phyloP scores from a whole-genome alignment of 2,797 vertebrate genomes.

The Hydrophis major region DNA sequence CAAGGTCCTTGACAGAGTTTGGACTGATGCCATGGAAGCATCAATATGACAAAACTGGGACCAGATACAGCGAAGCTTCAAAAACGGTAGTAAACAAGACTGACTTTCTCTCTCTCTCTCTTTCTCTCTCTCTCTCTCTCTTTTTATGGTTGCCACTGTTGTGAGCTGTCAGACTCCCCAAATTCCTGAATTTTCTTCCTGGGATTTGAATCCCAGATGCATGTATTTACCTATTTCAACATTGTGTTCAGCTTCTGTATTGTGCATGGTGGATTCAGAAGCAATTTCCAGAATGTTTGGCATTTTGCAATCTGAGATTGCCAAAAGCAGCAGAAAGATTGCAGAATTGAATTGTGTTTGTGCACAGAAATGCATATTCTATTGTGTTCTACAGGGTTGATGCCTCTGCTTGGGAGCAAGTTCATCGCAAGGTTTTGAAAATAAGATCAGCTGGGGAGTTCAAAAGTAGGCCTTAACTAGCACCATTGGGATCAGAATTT shows the following conservation, averaged over 20 bases:
- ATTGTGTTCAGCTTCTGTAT: neutral
- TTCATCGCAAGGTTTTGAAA: neutral
- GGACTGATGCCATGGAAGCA: neutral
- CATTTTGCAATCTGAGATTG: too few relatives aligned
- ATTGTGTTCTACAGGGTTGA: neutral
- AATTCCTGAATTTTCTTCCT: neutral
- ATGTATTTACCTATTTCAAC: neutral
- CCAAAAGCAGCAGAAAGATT: neutral
- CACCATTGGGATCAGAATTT: neutral
- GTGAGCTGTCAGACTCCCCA: neutral
- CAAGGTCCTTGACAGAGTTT: too few relatives aligned
- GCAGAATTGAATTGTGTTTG: neutral
- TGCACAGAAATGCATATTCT: neutral
- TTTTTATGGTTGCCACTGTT: neutral
- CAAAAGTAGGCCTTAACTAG: neutral
- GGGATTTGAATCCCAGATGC: neutral
- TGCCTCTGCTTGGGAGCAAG: neutral
- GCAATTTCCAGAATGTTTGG: neutral
- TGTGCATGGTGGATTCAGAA: neutral
- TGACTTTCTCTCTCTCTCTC: neutral
- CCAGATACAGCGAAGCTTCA: neutral
- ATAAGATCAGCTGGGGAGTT: neutral
- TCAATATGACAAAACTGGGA: neutral
- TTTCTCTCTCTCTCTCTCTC: too few relatives aligned
- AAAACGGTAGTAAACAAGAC: neutral